These are phyloP conservation scores for Opisthocomus hoazin DNA, from an alignment of 2,113 vertebrate species.

Conservation along the genomic window DNA sequence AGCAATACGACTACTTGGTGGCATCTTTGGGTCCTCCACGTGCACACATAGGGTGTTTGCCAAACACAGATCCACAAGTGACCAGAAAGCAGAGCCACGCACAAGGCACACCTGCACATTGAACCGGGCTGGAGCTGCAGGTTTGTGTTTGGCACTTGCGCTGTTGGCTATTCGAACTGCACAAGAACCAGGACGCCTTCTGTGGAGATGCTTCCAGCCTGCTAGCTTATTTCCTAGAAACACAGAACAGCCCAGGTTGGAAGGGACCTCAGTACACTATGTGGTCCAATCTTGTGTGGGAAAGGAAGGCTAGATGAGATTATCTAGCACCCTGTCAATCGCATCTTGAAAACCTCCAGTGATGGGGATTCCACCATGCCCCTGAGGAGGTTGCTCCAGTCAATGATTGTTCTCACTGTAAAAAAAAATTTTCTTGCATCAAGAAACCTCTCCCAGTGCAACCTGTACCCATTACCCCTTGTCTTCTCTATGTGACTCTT, in stretches of 20 bases:
- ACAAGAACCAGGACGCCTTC: background rate
- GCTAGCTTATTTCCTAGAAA: background rate
- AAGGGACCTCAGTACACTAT: background rate
- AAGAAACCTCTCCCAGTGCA: background rate
- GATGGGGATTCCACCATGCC: background rate
- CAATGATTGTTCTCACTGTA: background rate
- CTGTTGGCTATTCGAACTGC: fast-evolving
- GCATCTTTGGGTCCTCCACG: background rate
- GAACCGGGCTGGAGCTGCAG: background rate
- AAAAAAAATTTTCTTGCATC: background rate
- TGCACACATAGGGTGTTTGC: background rate
- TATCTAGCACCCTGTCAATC: background rate
- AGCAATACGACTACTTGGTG: background rate
- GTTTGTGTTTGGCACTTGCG: fast-evolving
- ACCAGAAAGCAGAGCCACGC: background rate
- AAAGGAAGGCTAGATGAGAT: background rate
- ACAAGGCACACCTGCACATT: background rate
- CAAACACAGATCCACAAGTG: background rate
- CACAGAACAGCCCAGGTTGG: background rate
- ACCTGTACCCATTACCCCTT: background rate
- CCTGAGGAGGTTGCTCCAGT: background rate
- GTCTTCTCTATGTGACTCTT: background rate
- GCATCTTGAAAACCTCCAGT: background rate
- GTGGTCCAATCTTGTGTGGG: background rate
- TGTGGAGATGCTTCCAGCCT: background rate